phyloP scores from a whole-genome alignment of 1,140 invertebrate genomes.

The Papilio glaucus region DNA sequence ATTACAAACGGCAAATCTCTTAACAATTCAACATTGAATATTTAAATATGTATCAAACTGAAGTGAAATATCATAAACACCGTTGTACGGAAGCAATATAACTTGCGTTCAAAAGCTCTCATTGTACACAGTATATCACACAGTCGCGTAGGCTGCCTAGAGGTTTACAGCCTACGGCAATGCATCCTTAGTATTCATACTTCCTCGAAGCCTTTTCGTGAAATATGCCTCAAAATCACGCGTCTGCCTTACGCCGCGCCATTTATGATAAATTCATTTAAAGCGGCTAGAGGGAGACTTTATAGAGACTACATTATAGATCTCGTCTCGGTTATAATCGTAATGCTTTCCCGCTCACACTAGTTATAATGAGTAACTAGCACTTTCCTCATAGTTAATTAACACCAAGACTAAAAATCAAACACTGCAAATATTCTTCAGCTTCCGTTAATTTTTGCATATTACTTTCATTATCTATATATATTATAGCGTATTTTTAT shows the following conservation, averaged over 20 bases:
- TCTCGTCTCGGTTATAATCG: too few species aligned
- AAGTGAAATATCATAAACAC: slow-evolving; percentile 21
- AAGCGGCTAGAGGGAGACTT: not conserved
- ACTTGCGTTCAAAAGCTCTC: slow-evolving; percentile 13
- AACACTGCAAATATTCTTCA: too few species aligned
- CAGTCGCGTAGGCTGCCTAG: slow-evolving; percentile 32
- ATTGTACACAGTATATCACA: slow-evolving; percentile 35
- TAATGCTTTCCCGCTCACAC: too few species aligned
- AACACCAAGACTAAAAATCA: too few species aligned
- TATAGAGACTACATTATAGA: not conserved
- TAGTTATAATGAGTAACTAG: too few species aligned
- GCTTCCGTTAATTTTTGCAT: too few species aligned
- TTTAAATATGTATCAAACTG: not conserved
- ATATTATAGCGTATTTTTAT: too few species aligned
- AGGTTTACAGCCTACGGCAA: slow-evolving; percentile 36
- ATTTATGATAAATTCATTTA: slow-evolving; percentile 36
- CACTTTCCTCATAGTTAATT: too few species aligned
- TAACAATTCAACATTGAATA: not conserved
- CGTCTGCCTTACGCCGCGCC: slow-evolving; percentile 13
- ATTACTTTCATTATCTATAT: too few species aligned
- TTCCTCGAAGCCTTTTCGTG: slow-evolving; percentile 36
- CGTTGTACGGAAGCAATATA: slow-evolving; percentile 32
- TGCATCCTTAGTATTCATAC: slow-evolving; percentile 38
- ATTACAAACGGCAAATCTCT: not conserved
- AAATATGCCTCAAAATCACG: slow-evolving; percentile 38